These are phyloP conservation scores for Genyomyrus donnyi DNA, from an alignment of 2,113 vertebrate species.

Conservation along the genomic window DNA sequence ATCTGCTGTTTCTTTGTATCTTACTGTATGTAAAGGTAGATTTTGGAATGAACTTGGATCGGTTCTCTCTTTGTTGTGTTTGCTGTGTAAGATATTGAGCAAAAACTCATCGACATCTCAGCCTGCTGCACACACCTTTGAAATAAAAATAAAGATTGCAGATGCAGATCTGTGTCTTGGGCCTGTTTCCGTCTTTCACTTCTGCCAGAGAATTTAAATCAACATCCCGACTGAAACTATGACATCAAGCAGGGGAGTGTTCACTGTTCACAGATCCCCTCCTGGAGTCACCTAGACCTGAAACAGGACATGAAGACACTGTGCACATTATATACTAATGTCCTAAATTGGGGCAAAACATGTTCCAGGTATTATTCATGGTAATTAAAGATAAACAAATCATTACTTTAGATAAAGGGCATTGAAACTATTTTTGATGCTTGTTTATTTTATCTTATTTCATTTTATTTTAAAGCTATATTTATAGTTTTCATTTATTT, in stretches of 20 bases:
- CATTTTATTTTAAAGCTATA: neutral
- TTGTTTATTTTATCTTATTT: neutral
- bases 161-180: neutral
- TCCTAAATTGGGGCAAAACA: neutral
- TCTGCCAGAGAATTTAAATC: neutral
- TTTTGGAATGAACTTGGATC: slow-evolving; percentile 34
- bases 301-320: neutral
- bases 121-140: neutral
- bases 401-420: neutral
- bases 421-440: neutral
- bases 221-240: neutral
- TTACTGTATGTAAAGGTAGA: slow-evolving; percentile 41
- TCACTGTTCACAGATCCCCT: slow-evolving; percentile 23
- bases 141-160: slow-evolving; percentile 1
- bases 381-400: neutral
- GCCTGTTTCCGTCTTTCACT: neutral
- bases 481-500: neutral
- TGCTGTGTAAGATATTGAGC: slow-evolving; percentile 55
- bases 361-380: neutral
- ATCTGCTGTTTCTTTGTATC: slow-evolving; percentile 40
- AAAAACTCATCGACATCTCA: slow-evolving; percentile 36
- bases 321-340: neutral
- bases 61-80: slow-evolving; percentile 46
- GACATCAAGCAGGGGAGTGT: neutral
- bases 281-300: neutral